phyloP scores from a whole-genome alignment of 2,888 invertebrate species.

The Dicycla oo region DNA sequence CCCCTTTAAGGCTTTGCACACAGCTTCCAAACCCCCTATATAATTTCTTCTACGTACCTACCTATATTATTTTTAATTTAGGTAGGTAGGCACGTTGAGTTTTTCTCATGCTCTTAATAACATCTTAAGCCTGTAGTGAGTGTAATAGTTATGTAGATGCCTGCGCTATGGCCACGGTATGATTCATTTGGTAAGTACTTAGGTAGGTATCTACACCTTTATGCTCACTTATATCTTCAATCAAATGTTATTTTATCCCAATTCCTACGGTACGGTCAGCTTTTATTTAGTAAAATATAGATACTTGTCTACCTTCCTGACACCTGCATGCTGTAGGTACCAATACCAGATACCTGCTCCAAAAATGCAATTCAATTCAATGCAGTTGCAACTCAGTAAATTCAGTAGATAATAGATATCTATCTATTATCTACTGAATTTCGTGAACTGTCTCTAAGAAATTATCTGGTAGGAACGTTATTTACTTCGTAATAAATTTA shows the following conservation, averaged over 20 bases:
- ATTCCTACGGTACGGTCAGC: background rate
- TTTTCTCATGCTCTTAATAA: no score
- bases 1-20: no score
- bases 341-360: background rate
- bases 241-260: background rate
- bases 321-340: no score
- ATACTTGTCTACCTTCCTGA: background rate
- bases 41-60: no score
- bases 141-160: background rate
- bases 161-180: background rate
- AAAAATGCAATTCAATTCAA: background rate
- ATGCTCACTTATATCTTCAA: background rate
- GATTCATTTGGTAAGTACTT: background rate
- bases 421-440: no score
- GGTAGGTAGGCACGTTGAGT: background rate
- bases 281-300: background rate
- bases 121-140: background rate
- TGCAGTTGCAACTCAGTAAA: background rate
- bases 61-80: background rate
- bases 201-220: background rate
- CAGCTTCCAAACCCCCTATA: no score
- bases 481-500: background rate
- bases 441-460: background rate
- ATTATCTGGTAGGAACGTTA: background rate
- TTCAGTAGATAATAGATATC: no score